These are phyloP conservation scores for Agonopterix heracliana DNA, from an alignment of 2,888 invertebrate species.

Conservation along the genomic window DNA sequence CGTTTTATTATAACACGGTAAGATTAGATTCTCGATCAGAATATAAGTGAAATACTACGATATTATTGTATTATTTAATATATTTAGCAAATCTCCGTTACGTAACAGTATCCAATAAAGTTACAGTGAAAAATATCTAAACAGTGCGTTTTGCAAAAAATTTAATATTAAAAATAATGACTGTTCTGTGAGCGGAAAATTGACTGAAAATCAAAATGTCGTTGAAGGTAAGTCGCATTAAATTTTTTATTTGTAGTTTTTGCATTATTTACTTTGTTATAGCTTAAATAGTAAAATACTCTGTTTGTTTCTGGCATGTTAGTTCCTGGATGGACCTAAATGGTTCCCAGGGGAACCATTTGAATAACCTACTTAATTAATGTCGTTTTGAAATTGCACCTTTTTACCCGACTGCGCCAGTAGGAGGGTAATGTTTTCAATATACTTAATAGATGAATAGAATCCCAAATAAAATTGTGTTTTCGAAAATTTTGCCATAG, in stretches of 20 bases:
- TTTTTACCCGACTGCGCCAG: no score
- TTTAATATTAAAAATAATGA: constrained; percentile 40
- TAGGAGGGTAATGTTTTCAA: no score
- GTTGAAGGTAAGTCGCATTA: constrained; percentile 43
- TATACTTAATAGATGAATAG: no score
- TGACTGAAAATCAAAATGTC: constrained; percentile 48
- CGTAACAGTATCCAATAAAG: not conserved
- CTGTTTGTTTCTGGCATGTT: not conserved
- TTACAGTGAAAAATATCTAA: not conserved
- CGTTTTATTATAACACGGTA: not conserved
- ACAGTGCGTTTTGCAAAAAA: constrained; percentile 21
- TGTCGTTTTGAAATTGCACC: no score
- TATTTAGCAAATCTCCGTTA: not conserved
- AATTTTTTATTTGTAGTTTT: no score
- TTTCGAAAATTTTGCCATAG: no score
- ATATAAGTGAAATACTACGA: not conserved
- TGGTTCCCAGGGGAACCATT: no score
- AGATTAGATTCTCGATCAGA: not conserved
- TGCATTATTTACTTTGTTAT: not conserved
- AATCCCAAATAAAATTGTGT: no score
- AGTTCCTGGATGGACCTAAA: not conserved
- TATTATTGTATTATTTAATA: not conserved
- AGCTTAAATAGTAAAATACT: not conserved
- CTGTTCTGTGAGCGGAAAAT: constrained; percentile 37
- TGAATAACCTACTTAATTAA: no score